Evolutionary conservation across 53 echinoderm and acorn worm species (phyloP), one percentile per base, ranked within the genome.

Genomic region (Echinometra lucunter): DNA sequence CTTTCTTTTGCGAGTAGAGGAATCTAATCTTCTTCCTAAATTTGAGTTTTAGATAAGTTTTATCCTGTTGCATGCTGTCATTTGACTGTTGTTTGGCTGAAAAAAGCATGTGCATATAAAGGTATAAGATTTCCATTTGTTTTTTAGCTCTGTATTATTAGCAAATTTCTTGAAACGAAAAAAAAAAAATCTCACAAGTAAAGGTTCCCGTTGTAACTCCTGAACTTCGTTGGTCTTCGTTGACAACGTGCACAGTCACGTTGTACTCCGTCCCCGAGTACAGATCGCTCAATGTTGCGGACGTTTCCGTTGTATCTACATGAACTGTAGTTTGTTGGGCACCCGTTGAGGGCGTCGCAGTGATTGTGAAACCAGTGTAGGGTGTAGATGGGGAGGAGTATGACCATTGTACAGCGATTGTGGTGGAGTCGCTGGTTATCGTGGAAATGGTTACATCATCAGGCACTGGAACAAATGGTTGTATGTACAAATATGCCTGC

Each of bases 391-490:
- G 34, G 4, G 72, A 74, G 2, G 28, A 18, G 75, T 74, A 92
- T 18, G 92, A 47, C 92, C 92, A 92, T 19, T 44, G 47, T 45
- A 74, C 92, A n/a, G 92, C 74, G 75, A 92, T 92, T 15, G 74
- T 74, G 0, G 72, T 74, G 19, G 92, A 72, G 57, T 92, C 75
- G 75, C 92, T 92, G 28, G 56, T 74, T 13, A 32, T 49, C 6
- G 45, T 92, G 49, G 47, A 17, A 40, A 42, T 63, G 27, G 45
- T 53, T 6, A 92, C 92, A 19, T 72, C 49, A 32, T 92, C 92
- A 5, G 92, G 75, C 16, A 92, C 92, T 92, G 66, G 1, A 57
- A 87, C 25, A 0, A 57, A 30, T 72, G 34, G 72, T 83, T 44
- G 49, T 83, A 25, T n/a, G n/a, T n/a, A n/a, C n/a, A n/a, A n/a